A percentile compares a stretch with the other conserved stretches of the same genome.
Evolutionary conservation across 92 coral and sea anemone genomes (phyloP).

Genomic region (Galaxea fascicularis): DNA sequence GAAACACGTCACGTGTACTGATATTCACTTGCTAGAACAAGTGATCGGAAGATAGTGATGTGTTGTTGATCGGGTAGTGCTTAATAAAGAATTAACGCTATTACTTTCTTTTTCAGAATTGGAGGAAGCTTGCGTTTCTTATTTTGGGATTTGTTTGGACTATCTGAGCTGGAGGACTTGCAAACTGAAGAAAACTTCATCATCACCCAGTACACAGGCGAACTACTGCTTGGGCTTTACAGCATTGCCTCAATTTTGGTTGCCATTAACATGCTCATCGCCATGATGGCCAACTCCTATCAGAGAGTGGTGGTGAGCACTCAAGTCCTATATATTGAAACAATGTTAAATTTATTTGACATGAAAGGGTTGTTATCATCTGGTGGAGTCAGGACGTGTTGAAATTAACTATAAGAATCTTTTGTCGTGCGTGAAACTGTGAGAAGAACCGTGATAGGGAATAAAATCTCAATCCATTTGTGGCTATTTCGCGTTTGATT

Average conservation of each 20-base stretch:
- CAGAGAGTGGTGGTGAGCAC: slow-evolving; percentile 81
- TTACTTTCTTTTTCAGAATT: slow-evolving; percentile 47
- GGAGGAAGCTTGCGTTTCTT: slow-evolving; percentile 73
- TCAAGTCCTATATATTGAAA: background rate
- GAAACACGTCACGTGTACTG: too few relatives aligned
- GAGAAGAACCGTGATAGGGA: too few relatives aligned
- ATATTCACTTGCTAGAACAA: too few relatives aligned
- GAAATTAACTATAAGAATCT: too few relatives aligned
- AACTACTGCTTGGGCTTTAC: slow-evolving; percentile 84
- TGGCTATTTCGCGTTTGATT: too few relatives aligned
- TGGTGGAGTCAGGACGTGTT: too few relatives aligned
- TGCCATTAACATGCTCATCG: slow-evolving; percentile 93
- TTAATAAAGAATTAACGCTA: background rate
- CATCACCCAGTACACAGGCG: slow-evolving; percentile 87
- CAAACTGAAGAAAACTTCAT: slow-evolving; percentile 60
- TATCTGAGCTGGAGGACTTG: slow-evolving; percentile 74
- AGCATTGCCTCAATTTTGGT: slow-evolving; percentile 83
- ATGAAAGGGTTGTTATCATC: too few relatives aligned
- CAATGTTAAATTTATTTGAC: background rate
- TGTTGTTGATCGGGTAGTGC: background rate
- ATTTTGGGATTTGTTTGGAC: slow-evolving; percentile 95
- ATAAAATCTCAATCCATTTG: too few relatives aligned
- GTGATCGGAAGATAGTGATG: too few relatives aligned
- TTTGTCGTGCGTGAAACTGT: too few relatives aligned
- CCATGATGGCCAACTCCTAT: slow-evolving; percentile 94